Evolutionary conservation across 30 jellyfish, hydroid and myxozoan species (phyloP).

Genomic region (Aurelia sp.): DNA sequence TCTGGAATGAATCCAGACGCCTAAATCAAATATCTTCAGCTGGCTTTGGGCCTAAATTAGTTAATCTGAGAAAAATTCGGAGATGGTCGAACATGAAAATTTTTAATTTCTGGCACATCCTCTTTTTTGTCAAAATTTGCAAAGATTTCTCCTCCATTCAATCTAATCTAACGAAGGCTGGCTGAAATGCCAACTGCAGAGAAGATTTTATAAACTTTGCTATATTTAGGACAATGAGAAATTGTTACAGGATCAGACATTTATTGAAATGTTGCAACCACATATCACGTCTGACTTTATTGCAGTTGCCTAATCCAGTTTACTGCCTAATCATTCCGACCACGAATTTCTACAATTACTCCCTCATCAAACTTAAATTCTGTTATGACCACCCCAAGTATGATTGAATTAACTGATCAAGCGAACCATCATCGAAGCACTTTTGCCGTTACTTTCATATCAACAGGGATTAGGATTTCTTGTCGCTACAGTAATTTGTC

Average conservation of each 20-base stretch:
- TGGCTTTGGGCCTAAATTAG: conserved; percentile 1
- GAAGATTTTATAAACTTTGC: conserved; percentile 9
- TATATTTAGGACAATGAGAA: neutral
- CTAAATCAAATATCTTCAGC: neutral
- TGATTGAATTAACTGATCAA: conserved; percentile 35
- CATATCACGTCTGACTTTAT: conserved; percentile 40
- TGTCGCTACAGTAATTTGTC: conserved; percentile 28
- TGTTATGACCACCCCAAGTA: conserved; percentile 47
- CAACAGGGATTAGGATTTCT: conserved; percentile 20
- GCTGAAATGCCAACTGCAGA: conserved; percentile 19
- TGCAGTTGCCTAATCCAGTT: conserved; percentile 37
- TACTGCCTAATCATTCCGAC: conserved; percentile 25
- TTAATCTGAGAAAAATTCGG: neutral
- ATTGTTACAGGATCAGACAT: conserved; percentile 52
- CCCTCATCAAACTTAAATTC: conserved; percentile 49
- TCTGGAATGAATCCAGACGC: neutral
- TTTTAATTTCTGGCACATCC: conserved; percentile 7
- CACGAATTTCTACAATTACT: conserved; percentile 49
- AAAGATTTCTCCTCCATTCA: neutral
- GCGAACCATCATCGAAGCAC: conserved; percentile 13
- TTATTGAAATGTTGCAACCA: conserved; percentile 26
- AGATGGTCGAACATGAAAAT: conserved; percentile 12
- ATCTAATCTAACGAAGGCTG: conserved; percentile 4
- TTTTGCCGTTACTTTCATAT: conserved; percentile 37
- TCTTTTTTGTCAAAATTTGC: conserved; percentile 10